Evolutionary conservation across 2,113 vertebrate species (phyloP).

Genomic region (Potamarius usumacintae): DNA sequence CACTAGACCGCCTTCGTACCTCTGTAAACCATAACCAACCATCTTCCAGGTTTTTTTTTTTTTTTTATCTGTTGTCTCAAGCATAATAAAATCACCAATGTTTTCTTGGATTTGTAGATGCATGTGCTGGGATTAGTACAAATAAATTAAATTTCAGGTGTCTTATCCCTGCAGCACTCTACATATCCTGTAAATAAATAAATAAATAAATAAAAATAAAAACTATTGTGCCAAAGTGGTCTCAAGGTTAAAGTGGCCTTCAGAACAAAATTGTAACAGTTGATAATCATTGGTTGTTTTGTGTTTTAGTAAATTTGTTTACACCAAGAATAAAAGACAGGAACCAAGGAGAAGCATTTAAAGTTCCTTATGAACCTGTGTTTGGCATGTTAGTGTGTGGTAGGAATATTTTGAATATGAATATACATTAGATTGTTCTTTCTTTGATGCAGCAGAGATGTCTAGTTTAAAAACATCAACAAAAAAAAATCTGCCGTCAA

Average conservation of each 20-base stretch:
- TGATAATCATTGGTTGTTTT: neutral
- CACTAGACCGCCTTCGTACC: neutral
- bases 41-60: neutral
- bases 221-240: neutral
- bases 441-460: neutral
- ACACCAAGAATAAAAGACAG: neutral
- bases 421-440: slow-evolving; percentile 10
- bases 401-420: neutral
- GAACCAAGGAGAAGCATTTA: neutral
- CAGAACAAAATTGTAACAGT: neutral
- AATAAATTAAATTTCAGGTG: neutral
- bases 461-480: neutral
- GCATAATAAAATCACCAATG: neutral
- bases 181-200: neutral
- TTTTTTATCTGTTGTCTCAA: neutral
- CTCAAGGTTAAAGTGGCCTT: neutral
- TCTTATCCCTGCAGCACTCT: neutral
- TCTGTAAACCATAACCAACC: neutral
- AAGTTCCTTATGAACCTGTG: neutral
- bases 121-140: neutral
- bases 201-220: too few relatives aligned
- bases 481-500: neutral
- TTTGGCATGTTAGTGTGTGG: neutral
- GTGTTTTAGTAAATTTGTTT: neutral
- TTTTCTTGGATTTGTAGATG: neutral